Evolutionary conservation across 2,113 vertebrate genomes (phyloP), one percentile per base, ranked within the genome.

Genomic region (Anarrhichthys ocellatus): DNA sequence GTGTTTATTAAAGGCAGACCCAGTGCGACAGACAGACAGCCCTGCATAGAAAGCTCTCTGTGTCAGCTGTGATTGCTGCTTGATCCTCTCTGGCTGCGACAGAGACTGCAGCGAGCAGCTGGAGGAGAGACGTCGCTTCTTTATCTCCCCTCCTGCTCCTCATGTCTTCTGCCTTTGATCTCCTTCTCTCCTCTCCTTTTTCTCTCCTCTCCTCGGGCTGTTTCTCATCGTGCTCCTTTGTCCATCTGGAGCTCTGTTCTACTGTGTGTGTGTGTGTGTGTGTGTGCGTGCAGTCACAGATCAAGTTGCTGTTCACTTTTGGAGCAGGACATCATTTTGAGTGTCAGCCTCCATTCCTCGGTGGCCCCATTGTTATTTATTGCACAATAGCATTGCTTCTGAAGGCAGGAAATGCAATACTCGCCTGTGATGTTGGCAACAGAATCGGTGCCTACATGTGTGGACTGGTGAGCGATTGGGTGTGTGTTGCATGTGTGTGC

Each of bases 151-250:
- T 88, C 50, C 80, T 82, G 18, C 73, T 86, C 61, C 64, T 75
- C 5, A 34, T 34, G 63, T 87, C 72, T 27, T 79, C 61, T 68
- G 64, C 71, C 88, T 92, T 91, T 92, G 84, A 92, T 93, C 85
- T 85, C 68, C 54, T 44, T 20, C 52, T 63, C 69, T 54, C 61
- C 58, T 74, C 50, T 75, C 63, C 14, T 73, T 24, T 75, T 61
- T 78, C 44, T 54, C 42, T 80, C 40, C 36, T 88, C 50, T 80
- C 86, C 79, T 85, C 83, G 14, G 71, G 83, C 82, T 81, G 75
- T 82, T 86, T 80, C 70, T 78, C 73, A 67, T 87, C 87, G 48
- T 87, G 72, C 50, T 82, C 44, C 63, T 80, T 86, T 82, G 80
- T 88, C 86, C 88, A 87, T 86, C 80, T 90, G 74, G 76, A 86